Evolutionary conservation across 2,888 invertebrate genomes (phyloP).

Genomic region (Caenorhabditis sp.): DNA sequence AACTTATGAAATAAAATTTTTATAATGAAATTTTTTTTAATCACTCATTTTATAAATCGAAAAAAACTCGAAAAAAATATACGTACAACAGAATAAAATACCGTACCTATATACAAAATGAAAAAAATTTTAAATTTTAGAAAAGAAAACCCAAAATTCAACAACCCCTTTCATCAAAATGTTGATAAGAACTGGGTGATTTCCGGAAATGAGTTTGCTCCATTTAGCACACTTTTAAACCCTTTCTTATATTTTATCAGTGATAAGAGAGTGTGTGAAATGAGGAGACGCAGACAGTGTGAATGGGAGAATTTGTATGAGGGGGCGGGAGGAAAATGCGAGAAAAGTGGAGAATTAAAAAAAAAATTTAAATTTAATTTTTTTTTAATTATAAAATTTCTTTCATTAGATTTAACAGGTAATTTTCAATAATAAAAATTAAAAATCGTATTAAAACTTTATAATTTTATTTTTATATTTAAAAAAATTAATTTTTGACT

Average conservation of each 20-base stretch:
- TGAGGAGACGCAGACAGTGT: not conserved
- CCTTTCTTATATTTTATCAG: not conserved
- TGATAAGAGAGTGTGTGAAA: not conserved
- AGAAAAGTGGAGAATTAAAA: not conserved
- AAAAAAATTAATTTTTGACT: too few relatives aligned
- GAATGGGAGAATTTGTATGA: not conserved
- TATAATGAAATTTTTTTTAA: not conserved
- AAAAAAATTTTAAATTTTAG: not conserved
- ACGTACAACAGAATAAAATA: not conserved
- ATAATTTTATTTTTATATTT: too few relatives aligned
- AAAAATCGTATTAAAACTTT: too few relatives aligned
- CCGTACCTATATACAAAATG: too few relatives aligned
- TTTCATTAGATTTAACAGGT: too few relatives aligned
- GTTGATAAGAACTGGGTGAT: not conserved
- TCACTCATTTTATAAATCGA: too few relatives aligned
- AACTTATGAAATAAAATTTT: not conserved
- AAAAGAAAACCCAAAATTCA: too few relatives aligned
- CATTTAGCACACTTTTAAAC: not conserved
- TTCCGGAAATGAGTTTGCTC: slow-evolving; percentile 5
- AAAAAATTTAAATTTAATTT: too few relatives aligned
- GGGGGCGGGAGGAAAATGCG: not conserved
- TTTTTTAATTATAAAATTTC: too few relatives aligned
- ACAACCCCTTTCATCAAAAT: too few relatives aligned
- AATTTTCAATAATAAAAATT: too few relatives aligned
- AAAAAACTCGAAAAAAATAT: not conserved